A percentile compares a stretch with the other conserved stretches of the same genome.
Conservation (phyloP, 2,113 vertebrate genomes). For the Myotis brandtii region DNA sequence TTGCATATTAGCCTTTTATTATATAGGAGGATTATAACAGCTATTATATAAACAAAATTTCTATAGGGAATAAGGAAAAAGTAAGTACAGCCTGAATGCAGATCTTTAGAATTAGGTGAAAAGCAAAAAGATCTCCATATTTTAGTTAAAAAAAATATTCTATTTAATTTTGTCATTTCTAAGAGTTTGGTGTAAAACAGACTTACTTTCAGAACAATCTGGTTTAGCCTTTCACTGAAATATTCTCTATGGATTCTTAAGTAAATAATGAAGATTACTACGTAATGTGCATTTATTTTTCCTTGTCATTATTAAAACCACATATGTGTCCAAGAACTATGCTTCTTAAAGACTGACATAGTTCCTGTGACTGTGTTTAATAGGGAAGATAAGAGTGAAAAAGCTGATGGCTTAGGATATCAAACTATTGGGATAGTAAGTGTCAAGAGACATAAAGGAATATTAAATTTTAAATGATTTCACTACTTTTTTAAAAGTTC, state of each 20-base stretch:
- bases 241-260: conserved; percentile 18
- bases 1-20: background rate
- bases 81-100: background rate
- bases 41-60: background rate
- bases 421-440: conserved; percentile 20
- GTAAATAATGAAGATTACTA: background rate
- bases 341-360: background rate
- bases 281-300: background rate
- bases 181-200: background rate
- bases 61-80: background rate
- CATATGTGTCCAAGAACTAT: background rate
- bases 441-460: background rate
- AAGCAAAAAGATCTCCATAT: background rate
- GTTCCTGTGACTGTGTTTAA: background rate
- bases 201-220: background rate
- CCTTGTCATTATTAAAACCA: background rate
- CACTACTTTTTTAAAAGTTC: background rate
- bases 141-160: conserved; percentile 13
- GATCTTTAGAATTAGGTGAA: conserved; percentile 26
- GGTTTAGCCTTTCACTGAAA: conserved; percentile 5
- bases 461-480: conserved; percentile 26
- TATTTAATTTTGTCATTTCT: conserved; percentile 48
- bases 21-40: background rate
- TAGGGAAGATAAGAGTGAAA: background rate
- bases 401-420: background rate